Evolutionary conservation across 1,140 invertebrate species (phyloP).

Genomic region (Holcopasites calliopsidis): DNA sequence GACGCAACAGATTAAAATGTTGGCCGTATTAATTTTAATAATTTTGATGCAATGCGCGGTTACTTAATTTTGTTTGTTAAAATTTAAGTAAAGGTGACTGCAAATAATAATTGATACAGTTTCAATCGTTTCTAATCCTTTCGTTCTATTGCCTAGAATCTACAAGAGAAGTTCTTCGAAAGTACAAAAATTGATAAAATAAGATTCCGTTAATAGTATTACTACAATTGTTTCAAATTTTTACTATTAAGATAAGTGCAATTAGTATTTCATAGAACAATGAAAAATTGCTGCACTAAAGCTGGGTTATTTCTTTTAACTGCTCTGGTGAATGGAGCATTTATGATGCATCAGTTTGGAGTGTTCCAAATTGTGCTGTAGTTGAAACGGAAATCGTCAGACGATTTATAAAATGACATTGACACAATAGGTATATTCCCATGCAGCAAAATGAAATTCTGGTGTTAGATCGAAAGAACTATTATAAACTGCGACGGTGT

Average conservation of each 20-base stretch:
- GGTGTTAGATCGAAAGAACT: conserved; percentile 19
- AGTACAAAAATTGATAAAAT: too few species aligned
- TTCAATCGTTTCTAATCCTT: too few species aligned
- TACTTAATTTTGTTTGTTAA: too few species aligned
- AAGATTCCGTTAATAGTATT: too few species aligned
- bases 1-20: too few species aligned
- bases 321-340: neutral
- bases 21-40: too few species aligned
- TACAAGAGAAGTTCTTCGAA: too few species aligned
- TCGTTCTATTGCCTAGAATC: too few species aligned
- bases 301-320: neutral
- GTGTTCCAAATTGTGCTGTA: neutral
- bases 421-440: neutral
- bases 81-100: too few species aligned
- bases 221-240: too few species aligned
- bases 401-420: neutral
- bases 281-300: neutral
- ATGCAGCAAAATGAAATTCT: neutral
- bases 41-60: too few species aligned
- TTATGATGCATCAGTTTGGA: neutral
- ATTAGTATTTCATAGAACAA: neutral
- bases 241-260: neutral
- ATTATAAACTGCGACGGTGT: conserved; percentile 14
- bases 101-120: too few species aligned
- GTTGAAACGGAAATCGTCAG: neutral